Evolutionary conservation across 2,888 invertebrate genomes (phyloP), one percentile per base, ranked within the genome.

Genomic region (Noctua janthe): DNA sequence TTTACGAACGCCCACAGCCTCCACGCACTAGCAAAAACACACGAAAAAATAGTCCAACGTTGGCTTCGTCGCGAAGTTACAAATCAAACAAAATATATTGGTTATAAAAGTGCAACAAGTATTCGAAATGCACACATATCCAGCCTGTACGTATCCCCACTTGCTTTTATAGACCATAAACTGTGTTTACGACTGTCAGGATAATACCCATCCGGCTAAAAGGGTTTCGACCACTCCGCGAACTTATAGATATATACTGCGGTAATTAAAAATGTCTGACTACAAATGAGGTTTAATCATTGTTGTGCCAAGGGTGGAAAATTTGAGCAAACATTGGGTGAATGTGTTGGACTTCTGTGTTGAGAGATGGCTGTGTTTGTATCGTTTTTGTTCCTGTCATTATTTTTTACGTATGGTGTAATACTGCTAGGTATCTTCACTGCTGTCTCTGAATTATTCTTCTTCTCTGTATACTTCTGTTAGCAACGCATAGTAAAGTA

Each of bases 61-160:
- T 93, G 91, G 91, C 92, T 91, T 91, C 92, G 93, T 92, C 92
- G 96, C 94, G 94, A 90, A 95, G 97, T 96, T 95, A 93, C 97
- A 97, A 97, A 97, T 97, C 97, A 96, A 96, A 96, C 94, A 94
- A 93, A 96, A 96, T 97, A 96, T 97, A 96, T 97, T 95, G 96
- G 95, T 95, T 96, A 95, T 97, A 97, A 97, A 97, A 96, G 91
- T 95, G 97, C 97, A 97, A 97, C 97, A 97, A 97, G 96, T 97
- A 96, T 94, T 93, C 93, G 94, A 94, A 95, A 94, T 93, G 94
- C 94, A 94, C 92, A 92, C 93, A 85, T 47, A 69, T 82, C 74
- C 73, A 92, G 91, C 89, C 92, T 90, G 91, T 92, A 91, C 91
- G 91, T 94, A 95, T 96, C 95, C 94, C 95, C 96, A 96, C 97